Evolutionary conservation across 2,113 vertebrate genomes (phyloP), one percentile per base, ranked within the genome.

Genomic region (Hepsetus odoe): DNA sequence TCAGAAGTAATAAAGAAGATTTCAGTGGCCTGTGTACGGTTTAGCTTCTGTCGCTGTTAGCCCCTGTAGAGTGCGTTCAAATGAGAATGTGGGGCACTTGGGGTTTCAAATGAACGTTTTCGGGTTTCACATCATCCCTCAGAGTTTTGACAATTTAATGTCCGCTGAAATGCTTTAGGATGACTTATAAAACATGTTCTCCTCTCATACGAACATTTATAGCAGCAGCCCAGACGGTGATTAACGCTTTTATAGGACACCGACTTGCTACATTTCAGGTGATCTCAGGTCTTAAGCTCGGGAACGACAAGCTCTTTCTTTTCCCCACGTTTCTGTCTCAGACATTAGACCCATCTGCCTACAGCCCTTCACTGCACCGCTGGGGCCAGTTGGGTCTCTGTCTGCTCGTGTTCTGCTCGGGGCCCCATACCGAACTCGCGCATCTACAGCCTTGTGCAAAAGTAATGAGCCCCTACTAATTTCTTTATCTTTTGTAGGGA

Each of bases 201-300:
- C 58, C 61, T 80, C 66, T 58, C 65, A 67, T 85, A 82, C 81
- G 80, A 86, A 85, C 76, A 89, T 90, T 90, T 90, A 91, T 74
- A 58, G 85, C 84, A 81, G 70, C 75, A 84, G 86, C 71, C 86
- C 86, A 89, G 87, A 90, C 84, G 84, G 84, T 87, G 84, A 91
- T 89, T 88, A 88, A 89, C 84, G 85, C 90, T 89, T 91, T 90
- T 86, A 87, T 46, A 30, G 79, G 87, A 87, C 79, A 88, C 82
- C 82, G 80, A 81, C 86, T 85, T 77, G 79, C 81, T 86, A 85
- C 81, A 86, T 88, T 88, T 88, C 87, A 88, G 84, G 85, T 84
- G 70, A 83, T 88, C 73, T 84, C 84, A 83, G 82, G 61, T 32
- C 69, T 53, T 40, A 72, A 77, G 13, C 44, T 16, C 32, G 12